phyloP scores from a whole-genome alignment of 2,113 vertebrate genomes.

The Bagarius yarrelli region DNA sequence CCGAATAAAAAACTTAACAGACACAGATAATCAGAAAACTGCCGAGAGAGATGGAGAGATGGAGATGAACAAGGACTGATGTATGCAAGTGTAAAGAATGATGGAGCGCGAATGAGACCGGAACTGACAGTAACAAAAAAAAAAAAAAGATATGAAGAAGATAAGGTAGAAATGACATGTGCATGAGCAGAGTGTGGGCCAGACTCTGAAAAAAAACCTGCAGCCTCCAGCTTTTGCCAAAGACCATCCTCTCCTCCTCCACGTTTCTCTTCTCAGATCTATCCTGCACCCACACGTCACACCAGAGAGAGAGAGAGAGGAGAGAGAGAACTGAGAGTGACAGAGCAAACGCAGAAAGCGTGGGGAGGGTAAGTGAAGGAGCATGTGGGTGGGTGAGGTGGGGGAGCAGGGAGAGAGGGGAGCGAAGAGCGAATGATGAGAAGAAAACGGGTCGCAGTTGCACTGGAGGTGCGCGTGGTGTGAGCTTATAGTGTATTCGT shows the following conservation, averaged over 20 bases:
- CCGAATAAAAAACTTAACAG: not conserved
- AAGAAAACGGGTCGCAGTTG: conserved; percentile 53
- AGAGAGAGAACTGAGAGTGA: conserved; percentile 40
- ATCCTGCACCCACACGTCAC: conserved; percentile 53
- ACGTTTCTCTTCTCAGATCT: conserved; percentile 47
- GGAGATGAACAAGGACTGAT: conserved; percentile 35
- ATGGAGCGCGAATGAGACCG: conserved; percentile 1
- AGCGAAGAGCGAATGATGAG: conserved; percentile 34
- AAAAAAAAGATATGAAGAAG: not conserved
- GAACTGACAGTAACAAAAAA: too few species aligned
- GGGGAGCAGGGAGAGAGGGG: conserved; percentile 45
- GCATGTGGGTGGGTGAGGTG: conserved; percentile 38
- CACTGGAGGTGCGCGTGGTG: conserved; percentile 34
- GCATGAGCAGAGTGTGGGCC: conserved; percentile 51
- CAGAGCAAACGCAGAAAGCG: conserved; percentile 54
- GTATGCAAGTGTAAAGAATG: not conserved
- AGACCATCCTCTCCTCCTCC: conserved; percentile 52
- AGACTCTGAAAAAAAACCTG: conserved; percentile 42
- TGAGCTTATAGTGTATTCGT: conserved; percentile 15
- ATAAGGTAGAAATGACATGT: conserved; percentile 29
- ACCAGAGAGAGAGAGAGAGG: conserved; percentile 35
- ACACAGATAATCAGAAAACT: too few species aligned
- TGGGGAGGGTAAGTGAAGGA: conserved; percentile 47
- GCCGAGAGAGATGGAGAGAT: not conserved
- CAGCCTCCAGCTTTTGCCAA: conserved; percentile 55